Percentiles rank a stretch among this genome's conserved stretches.
These are phyloP conservation scores for Hystrix cristata DNA, from an alignment of 2,113 vertebrate species.

Conservation along the genomic window DNA sequence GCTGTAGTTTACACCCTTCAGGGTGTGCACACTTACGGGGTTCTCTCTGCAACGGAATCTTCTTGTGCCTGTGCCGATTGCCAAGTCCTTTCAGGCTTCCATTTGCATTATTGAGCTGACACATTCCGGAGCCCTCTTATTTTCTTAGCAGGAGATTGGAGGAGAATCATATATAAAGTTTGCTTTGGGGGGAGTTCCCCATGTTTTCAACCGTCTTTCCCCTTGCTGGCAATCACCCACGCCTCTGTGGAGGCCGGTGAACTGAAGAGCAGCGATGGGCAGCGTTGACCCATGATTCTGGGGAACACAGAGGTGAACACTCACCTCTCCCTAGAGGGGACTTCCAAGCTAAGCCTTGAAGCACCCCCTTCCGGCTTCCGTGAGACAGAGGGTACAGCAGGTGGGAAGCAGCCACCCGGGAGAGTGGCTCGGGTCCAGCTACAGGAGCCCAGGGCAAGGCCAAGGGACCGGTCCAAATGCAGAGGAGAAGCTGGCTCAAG, in stretches of 20 bases:
- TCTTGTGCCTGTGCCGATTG: background rate
- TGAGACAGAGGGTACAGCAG: background rate
- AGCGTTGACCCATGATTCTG: rapidly evolving
- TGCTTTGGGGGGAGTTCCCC: background rate
- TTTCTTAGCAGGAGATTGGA: background rate
- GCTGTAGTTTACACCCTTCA: background rate
- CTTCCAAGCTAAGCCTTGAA: background rate
- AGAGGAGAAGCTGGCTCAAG: background rate
- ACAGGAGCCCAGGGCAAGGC: background rate
- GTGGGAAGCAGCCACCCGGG: background rate
- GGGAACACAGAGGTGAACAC: background rate
- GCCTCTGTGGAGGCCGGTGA: background rate
- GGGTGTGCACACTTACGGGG: rapidly evolving
- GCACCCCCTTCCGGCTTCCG: background rate
- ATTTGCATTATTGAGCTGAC: background rate
- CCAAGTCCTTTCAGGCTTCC: background rate
- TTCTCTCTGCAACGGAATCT: background rate
- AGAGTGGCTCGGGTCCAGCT: background rate
- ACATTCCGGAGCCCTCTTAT: background rate
- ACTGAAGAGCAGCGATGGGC: background rate
- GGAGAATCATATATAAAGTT: background rate
- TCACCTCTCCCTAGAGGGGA: background rate
- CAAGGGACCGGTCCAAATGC: background rate
- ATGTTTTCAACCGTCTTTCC: background rate
- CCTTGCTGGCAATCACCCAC: background rate